A percentile compares a stretch with the other conserved stretches of the same genome.
These are phyloP conservation scores for Thunnus thynnus DNA, from an alignment of 2,113 vertebrate species.

Conservation along the genomic window DNA sequence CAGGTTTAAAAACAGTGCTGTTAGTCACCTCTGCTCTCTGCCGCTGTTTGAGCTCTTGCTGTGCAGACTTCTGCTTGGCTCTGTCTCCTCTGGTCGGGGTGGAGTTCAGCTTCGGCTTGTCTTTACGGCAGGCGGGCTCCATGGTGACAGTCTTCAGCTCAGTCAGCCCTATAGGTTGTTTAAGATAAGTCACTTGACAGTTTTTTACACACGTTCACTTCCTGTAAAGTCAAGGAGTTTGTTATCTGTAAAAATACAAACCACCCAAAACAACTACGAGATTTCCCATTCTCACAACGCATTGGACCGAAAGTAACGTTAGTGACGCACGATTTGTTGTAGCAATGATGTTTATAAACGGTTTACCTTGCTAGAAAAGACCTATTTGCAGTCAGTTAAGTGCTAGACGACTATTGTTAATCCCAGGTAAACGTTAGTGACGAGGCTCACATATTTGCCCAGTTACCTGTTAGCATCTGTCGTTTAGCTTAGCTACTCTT, in stretches of 20 bases:
- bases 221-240: too few relatives aligned
- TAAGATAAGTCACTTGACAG: background rate
- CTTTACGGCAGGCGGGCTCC: slow-evolving; percentile 90
- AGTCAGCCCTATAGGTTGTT: background rate
- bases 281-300: too few relatives aligned
- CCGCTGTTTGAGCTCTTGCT: slow-evolving; percentile 94
- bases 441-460: background rate
- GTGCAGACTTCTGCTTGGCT: slow-evolving; percentile 91
- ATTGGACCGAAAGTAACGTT: background rate
- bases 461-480: background rate
- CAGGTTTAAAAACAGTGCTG: background rate
- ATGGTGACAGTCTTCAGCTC: slow-evolving; percentile 71
- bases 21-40: slow-evolving; percentile 91
- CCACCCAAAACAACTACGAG: too few relatives aligned
- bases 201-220: background rate
- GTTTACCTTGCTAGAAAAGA: background rate
- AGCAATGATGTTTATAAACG: background rate
- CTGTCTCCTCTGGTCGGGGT: slow-evolving; percentile 90
- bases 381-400: background rate
- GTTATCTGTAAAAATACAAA: too few relatives aligned
- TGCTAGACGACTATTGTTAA: background rate
- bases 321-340: background rate
- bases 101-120: slow-evolving; percentile 90
- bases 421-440: background rate
- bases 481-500: background rate